Percentiles rank a stretch among this genome's conserved stretches.
Evolutionary conservation across 2,113 vertebrate species (phyloP).

Genomic region (Pogona vitticeps): DNA sequence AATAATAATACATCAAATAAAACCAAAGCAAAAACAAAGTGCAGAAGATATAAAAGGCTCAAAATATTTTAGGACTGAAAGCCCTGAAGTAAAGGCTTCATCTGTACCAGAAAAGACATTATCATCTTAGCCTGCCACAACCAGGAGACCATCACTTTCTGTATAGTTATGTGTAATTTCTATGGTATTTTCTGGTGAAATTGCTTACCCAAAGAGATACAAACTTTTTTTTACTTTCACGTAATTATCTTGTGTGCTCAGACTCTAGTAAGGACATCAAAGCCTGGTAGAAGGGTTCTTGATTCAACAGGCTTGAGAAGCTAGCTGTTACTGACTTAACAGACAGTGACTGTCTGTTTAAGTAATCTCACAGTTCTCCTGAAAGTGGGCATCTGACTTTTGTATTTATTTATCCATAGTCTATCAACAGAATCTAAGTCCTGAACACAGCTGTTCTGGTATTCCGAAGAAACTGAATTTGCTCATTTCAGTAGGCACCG

Average conservation of each 20-base stretch:
- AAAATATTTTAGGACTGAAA: not conserved
- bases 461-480: constrained; percentile 37
- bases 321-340: not conserved
- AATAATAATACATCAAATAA: too few species aligned
- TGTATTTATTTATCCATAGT: constrained; percentile 12
- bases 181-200: not conserved
- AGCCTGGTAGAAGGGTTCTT: not conserved
- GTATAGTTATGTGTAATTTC: not conserved
- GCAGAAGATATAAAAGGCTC: not conserved
- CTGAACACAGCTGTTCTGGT: constrained; percentile 13
- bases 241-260: not conserved
- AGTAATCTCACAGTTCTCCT: not conserved
- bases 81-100: not conserved
- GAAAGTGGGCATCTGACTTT: not conserved
- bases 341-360: not conserved
- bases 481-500: constrained; percentile 23
- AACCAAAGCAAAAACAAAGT: not conserved
- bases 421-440: not conserved
- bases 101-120: not conserved
- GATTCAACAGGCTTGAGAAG: not conserved
- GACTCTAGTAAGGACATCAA: not conserved
- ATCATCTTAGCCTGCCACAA: not conserved
- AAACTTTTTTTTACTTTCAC: not conserved
- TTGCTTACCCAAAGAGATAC: not conserved
- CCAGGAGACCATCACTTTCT: not conserved